Evolutionary conservation across 2,888 invertebrate species (phyloP), one percentile per base, ranked within the genome.

Genomic region (Thera obeliscata): DNA sequence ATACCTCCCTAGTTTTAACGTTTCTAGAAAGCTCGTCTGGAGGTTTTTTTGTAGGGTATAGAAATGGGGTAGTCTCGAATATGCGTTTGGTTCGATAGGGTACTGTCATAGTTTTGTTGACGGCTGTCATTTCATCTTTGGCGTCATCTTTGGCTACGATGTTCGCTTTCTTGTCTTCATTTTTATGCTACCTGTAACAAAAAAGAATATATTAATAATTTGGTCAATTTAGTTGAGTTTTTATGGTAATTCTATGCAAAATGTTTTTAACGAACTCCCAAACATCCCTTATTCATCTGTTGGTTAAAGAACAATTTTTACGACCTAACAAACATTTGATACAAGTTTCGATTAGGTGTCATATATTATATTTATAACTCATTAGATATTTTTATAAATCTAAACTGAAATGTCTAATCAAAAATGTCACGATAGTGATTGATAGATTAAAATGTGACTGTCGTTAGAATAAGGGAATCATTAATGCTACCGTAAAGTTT

Each of bases 1-100:
- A 52, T 0, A 56, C 54, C 4, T 73, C 67, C 66, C 70, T 70
- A 7, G 61, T 57, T 55, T 61, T 68, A 0, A 67, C 2, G 43
- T 46, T 35, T 9, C 66, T 12, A 12, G 12, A 3, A 1, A 8
- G 11, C 1, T 41, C 78, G 69, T 88, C 88, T 36, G 88, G 88
- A n/a, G 87, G 88, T 70, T 84, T 81, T 76, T 86, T 88, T 0
- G 75, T 73, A 0, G 73, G 72, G 50, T 73, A 73, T 56, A 76
- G 62, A 52, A 73, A 48, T 80, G 81, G 64, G 9, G 70, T 69
- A 3, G 71, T 56, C 2, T 69, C 64, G 52, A 69, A 59, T 62
- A 63, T 69, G 58, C 64, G 71, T 61, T 71, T 69, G 8, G 60
- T 66, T 38, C 82, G 82, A 63, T 86, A 82, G 35, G 81, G 74